Conservation (phyloP, 2,797 vertebrate genomes). For the Sus cebifrons region DNA sequence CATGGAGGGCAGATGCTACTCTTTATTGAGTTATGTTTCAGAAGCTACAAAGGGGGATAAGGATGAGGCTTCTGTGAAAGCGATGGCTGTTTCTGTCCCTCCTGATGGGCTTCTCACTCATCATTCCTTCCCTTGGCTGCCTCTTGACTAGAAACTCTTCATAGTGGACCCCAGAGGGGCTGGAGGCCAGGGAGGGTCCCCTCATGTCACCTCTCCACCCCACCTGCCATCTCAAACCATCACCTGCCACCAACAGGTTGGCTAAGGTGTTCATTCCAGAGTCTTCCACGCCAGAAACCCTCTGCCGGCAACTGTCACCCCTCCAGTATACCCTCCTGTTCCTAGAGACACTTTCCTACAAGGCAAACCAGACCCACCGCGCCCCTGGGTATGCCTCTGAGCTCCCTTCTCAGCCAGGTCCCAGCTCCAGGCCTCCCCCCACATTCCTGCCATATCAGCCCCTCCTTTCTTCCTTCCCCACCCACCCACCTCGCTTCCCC, state of each 20-base stretch:
- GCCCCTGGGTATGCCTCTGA: not conserved
- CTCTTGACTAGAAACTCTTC: not conserved
- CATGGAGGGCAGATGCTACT: not conserved
- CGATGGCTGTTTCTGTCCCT: not conserved
- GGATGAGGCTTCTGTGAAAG: not conserved
- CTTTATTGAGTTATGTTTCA: not conserved
- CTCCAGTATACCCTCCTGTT: not conserved
- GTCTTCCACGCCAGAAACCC: not conserved
- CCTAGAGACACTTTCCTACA: fast-evolving
- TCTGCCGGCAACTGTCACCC: not conserved
- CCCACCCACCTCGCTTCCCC: not conserved
- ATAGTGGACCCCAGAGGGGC: too few relatives aligned
- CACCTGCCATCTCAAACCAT: fast-evolving
- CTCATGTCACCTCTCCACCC: too few relatives aligned
- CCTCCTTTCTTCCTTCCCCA: not conserved
- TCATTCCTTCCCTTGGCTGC: not conserved
- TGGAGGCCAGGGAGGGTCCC: not conserved
- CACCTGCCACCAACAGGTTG: not conserved
- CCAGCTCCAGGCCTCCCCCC: fast-evolving
- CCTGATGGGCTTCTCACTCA: not conserved
- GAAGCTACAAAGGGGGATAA: not conserved
- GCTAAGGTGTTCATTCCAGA: not conserved
- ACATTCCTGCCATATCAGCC: not conserved
- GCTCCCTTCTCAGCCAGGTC: not conserved
- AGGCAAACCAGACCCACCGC: not conserved